Evolutionary conservation across 2,888 invertebrate genomes (phyloP), one percentile per base, ranked within the genome.

Genomic region (Rhamphomyia laevipes): DNA sequence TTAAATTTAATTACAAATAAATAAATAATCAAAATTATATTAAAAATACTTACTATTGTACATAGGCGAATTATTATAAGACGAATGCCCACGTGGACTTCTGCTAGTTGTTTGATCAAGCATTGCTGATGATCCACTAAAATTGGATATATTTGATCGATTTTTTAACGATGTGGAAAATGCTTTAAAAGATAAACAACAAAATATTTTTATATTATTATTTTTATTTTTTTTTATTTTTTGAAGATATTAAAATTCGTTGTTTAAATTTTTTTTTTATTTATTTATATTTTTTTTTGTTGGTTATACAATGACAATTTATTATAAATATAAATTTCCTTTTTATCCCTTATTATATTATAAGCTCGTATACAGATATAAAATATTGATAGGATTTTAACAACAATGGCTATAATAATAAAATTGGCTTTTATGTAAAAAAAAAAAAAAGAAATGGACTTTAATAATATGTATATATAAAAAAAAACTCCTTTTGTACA

Each of bases 41-140:
- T n/a, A n/a, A n/a, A 21, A 49, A 51, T n/a, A 56, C 55, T 57
- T 55, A 58, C 58, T 48, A 35, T 56, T 53, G 45, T 53, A 58
- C n/a, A 38, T 17, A 17, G 52, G 51, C 31, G 55, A 51, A 46
- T 54, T 46, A 49, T 55, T 53, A 43, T 55, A 55, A 56, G 57
- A 59, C 31, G 56, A 46, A 44, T 51, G 53, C 17, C 46, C 47
- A 27, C 23, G 23, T 33, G 50, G 31, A 18, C 40, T 12, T 10
- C 18, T 11, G 6, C 21, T 44, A 12, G 44, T 30, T 50, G 53
- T 56, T 50, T 15, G 49, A 51, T 43, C 47, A 27, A 27, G 23
- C 9, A 27, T 27, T 48, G 33, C 48, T 45, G 38, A 47, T 45
- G 44, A 45, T 43, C 43, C 50, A 47, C 54, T 54, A 42, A 51